Conservation (phyloP, 2,888 invertebrate genomes). For the Tetanocera ferruginea region DNA sequence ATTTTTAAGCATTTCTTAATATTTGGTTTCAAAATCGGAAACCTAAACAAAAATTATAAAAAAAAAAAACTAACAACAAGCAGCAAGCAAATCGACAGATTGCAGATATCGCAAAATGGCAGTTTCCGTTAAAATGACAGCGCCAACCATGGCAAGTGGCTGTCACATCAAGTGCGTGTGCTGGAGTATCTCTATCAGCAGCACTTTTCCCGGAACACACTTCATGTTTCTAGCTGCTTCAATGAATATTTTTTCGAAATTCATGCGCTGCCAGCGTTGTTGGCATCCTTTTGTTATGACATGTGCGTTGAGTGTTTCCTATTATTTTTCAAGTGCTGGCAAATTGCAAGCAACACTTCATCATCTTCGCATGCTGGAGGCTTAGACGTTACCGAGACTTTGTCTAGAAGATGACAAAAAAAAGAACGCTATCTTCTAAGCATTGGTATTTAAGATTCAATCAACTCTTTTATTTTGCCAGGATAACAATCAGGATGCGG, state of each 20-base stretch:
- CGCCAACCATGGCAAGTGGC: not conserved
- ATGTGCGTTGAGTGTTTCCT: conserved; percentile 28
- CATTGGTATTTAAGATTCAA: not conserved
- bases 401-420: not conserved
- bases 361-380: not conserved
- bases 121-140: not conserved
- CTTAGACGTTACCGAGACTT: not conserved
- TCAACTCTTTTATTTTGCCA: conserved; percentile 1
- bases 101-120: not conserved
- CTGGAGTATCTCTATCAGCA: not conserved
- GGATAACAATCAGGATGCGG: not conserved
- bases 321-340: conserved; percentile 25
- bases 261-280: not conserved
- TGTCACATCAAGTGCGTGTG: conserved; percentile 2
- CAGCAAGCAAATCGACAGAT: not conserved
- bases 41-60: no score
- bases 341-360: conserved; percentile 19
- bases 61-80: not conserved
- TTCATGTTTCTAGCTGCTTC: not conserved
- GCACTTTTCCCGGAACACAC: not conserved
- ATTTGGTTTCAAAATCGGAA: no score
- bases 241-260: not conserved
- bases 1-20: no score
- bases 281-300: conserved; percentile 27
- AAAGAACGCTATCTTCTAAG: not conserved